Evolutionary conservation across 2,797 vertebrate species (phyloP).

Genomic region (Centroberyx gerrardi): DNA sequence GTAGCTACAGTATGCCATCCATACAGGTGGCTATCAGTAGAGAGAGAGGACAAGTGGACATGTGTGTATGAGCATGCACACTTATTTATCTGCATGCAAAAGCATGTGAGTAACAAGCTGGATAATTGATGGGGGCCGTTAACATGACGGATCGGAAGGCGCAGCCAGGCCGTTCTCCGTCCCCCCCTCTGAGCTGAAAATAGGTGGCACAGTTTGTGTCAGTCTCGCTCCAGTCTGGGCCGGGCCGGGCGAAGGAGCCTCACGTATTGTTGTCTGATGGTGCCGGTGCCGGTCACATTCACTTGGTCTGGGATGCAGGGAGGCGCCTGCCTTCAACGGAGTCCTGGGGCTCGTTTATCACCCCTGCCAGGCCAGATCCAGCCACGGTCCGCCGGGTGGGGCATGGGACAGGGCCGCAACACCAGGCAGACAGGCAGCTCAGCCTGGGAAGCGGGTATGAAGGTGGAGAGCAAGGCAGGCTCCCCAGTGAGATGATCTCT

Average conservation of each 20-base stretch:
- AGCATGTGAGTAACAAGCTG: constrained; percentile 46
- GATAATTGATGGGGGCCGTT: constrained; percentile 61
- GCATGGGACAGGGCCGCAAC: constrained; percentile 31
- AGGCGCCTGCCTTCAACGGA: constrained; percentile 39
- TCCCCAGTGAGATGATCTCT: constrained; percentile 60
- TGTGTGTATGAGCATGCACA: not conserved
- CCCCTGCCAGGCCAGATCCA: constrained; percentile 47
- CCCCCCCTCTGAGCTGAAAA: constrained; percentile 34
- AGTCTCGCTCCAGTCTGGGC: constrained; percentile 16
- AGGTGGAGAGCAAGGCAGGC: constrained; percentile 42
- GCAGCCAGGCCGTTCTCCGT: constrained; percentile 3
- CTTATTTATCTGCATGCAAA: constrained; percentile 18
- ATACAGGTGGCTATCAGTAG: too few species aligned
- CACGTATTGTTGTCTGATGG: constrained; percentile 23
- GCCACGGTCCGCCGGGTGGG: constrained; percentile 44
- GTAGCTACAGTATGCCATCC: too few species aligned
- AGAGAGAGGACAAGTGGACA: not conserved
- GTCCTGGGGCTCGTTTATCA: constrained; percentile 68
- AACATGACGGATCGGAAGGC: constrained; percentile 58
- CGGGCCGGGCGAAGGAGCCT: constrained; percentile 4
- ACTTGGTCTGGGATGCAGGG: constrained; percentile 19
- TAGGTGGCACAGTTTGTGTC: constrained; percentile 33
- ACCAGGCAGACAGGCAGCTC: constrained; percentile 34
- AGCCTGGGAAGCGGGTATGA: not conserved
- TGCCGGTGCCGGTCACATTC: constrained; percentile 21